These are phyloP conservation scores for Anolis apletophallus DNA, from an alignment of 2,797 vertebrate species.

Conservation along the genomic window DNA sequence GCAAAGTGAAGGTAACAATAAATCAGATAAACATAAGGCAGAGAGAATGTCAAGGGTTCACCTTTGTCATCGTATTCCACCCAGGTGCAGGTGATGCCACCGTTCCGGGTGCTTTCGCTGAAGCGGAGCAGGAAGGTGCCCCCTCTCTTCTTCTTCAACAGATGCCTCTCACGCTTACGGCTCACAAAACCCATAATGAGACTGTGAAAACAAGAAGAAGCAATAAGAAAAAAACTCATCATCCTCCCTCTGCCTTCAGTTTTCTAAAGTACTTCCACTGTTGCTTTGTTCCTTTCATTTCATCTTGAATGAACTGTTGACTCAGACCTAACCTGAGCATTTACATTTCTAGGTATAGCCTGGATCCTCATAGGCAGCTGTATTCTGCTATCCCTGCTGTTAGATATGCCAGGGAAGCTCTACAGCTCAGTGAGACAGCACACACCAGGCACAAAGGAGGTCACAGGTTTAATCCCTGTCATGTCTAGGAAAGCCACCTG, in stretches of 20 bases:
- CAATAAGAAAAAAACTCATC: not conserved
- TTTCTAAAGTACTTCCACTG: not conserved
- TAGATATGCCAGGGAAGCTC: not conserved
- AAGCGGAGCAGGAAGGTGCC: conserved; percentile 95
- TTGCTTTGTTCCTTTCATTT: not conserved
- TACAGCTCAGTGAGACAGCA: not conserved
- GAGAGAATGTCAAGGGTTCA: conserved; percentile 44
- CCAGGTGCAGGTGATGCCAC: conserved; percentile 95
- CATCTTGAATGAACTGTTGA: not conserved
- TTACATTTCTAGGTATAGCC: not conserved
- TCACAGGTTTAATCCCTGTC: not conserved
- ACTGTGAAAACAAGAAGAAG: conserved; percentile 67
- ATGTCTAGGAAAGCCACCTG: not conserved
- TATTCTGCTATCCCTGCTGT: not conserved
- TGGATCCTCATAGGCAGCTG: not conserved
- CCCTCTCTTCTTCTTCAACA: conserved; percentile 83
- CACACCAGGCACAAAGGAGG: too few relatives aligned
- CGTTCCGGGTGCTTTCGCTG: conserved; percentile 87
- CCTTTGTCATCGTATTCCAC: conserved; percentile 84
- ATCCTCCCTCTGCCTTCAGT: not conserved
- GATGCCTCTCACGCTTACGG: conserved; percentile 82
- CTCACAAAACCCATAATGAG: conserved; percentile 93
- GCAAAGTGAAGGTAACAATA: not conserved
- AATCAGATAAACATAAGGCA: not conserved
- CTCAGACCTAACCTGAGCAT: not conserved